phyloP scores from a whole-genome alignment of 2,797 vertebrate genomes.

The Molossus alvarezi region DNA sequence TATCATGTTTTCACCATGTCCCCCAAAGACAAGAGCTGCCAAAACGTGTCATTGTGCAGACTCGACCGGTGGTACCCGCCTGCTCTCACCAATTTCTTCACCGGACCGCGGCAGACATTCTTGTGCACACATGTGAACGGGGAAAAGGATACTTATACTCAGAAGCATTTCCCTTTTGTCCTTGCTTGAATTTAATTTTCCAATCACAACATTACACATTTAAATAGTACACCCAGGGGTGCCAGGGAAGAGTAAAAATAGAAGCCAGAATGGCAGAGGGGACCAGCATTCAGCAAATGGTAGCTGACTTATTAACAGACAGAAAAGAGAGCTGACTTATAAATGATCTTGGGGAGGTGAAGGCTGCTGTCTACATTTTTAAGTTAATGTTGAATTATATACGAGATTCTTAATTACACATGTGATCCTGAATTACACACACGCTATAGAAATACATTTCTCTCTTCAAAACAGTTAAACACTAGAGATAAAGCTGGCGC shows the following conservation, averaged over 20 bases:
- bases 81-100: slow-evolving; percentile 71
- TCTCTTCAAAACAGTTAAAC: slow-evolving; percentile 3
- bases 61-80: not conserved
- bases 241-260: not conserved
- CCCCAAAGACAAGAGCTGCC: not conserved
- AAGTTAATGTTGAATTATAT: slow-evolving; percentile 31
- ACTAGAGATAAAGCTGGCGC: not conserved
- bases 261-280: slow-evolving; percentile 1
- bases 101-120: not conserved
- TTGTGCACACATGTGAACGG: not conserved
- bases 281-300: not conserved
- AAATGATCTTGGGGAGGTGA: slow-evolving; percentile 5
- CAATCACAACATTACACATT: slow-evolving; percentile 18
- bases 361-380: not conserved
- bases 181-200: slow-evolving; percentile 18
- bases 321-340: slow-evolving; percentile 39
- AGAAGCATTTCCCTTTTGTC: not conserved
- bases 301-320: not conserved
- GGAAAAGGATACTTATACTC: not conserved
- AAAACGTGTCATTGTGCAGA: too few relatives aligned
- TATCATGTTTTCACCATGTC: not conserved
- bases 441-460: not conserved
- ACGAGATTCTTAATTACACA: slow-evolving; percentile 50
- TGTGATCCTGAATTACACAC: not conserved
- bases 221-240: not conserved